Conservation (phyloP, 2,113 vertebrate genomes). For the Australoheros scitulus region DNA sequence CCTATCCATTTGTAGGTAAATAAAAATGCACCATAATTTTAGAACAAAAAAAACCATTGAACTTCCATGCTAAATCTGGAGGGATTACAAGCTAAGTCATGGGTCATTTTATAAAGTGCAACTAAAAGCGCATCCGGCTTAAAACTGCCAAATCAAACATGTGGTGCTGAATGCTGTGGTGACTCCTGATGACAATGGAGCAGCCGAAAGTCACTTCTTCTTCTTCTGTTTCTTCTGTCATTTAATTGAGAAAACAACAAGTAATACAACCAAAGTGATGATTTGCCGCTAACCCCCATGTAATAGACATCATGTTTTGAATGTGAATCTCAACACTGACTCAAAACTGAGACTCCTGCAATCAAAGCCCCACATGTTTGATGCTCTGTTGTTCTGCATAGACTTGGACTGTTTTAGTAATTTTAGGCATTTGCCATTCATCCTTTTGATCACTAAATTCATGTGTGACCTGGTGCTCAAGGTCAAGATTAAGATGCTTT, state of each 20-base stretch:
- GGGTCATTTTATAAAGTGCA: no score
- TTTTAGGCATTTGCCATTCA: background rate
- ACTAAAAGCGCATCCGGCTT: no score
- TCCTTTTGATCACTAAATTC: background rate
- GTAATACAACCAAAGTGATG: background rate
- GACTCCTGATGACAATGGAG: background rate
- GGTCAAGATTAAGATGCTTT: background rate
- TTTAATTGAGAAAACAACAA: background rate
- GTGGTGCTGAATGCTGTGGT: background rate
- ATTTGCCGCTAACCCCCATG: background rate
- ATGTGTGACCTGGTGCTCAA: background rate
- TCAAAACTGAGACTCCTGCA: background rate
- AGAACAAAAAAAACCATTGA: no score
- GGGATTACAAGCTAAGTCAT: no score
- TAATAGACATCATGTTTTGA: background rate
- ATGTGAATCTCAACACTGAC: background rate
- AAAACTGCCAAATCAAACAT: background rate
- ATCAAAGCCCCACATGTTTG: background rate
- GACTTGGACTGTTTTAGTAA: background rate
- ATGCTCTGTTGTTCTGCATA: background rate
- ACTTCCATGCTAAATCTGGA: no score
- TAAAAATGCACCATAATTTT: no score
- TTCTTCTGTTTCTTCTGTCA: background rate
- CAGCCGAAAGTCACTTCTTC: background rate
- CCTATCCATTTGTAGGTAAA: no score